Evolutionary conservation across 2,888 invertebrate genomes (phyloP).

Genomic region (Nudaria mundana): DNA sequence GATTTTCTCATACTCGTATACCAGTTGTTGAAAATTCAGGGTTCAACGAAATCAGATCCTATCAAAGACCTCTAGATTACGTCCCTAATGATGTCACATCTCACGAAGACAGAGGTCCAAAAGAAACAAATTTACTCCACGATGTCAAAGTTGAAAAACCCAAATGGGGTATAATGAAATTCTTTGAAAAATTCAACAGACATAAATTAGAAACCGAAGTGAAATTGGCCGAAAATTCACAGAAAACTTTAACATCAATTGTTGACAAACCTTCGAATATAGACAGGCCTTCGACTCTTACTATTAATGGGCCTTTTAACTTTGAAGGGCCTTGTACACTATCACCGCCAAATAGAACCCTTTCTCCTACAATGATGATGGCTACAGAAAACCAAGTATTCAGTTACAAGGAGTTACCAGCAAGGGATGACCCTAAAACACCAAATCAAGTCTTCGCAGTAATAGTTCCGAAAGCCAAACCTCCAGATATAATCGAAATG

Average conservation of each 20-base stretch:
- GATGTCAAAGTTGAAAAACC: conserved; percentile 60
- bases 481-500: conserved; percentile 43
- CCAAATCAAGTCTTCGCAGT: conserved; percentile 73
- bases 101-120: conserved; percentile 55
- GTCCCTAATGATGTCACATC: conserved; percentile 87
- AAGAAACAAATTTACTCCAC: conserved; percentile 70
- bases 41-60: conserved; percentile 61
- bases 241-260: conserved; percentile 51
- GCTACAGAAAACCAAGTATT: conserved; percentile 67
- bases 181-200: conserved; percentile 63
- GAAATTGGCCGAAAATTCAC: conserved; percentile 62
- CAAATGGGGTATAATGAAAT: conserved; percentile 65
- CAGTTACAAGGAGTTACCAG: conserved; percentile 65
- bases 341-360: conserved; percentile 71
- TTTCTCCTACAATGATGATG: conserved; percentile 70
- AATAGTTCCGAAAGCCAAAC: conserved; percentile 69
- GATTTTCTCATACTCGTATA: conserved; percentile 40
- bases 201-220: conserved; percentile 79
- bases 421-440: conserved; percentile 42
- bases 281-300: conserved; percentile 56
- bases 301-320: conserved; percentile 49
- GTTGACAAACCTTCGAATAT: conserved; percentile 59
- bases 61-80: conserved; percentile 80
- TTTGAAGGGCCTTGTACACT: conserved; percentile 64
- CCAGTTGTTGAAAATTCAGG: conserved; percentile 50